Conservation (phyloP, 35 echinoderm and acorn worm genomes). For the Anneissia japonica region DNA sequence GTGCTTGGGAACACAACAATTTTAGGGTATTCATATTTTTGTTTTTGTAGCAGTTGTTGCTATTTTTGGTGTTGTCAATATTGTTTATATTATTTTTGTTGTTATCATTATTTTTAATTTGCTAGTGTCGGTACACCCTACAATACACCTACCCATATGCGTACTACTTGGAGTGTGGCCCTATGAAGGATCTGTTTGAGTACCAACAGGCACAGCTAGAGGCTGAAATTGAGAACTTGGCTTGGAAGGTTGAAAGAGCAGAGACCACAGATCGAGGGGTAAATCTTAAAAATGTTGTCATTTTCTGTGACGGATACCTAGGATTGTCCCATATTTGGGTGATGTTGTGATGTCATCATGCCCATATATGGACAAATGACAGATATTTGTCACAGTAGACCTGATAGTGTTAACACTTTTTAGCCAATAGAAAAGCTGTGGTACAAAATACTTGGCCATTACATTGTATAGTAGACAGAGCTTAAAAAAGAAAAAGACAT, state of each 20-base stretch:
- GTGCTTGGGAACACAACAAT: too few relatives aligned
- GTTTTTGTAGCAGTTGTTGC: too few relatives aligned
- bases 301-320: not conserved
- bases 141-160: conserved; percentile 99
- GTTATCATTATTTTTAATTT: not conserved
- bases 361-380: too few relatives aligned
- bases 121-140: conserved; percentile 90
- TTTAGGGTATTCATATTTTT: too few relatives aligned
- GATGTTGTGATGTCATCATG: not conserved
- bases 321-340: not conserved
- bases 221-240: conserved; percentile 89
- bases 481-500: too few relatives aligned
- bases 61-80: too few relatives aligned
- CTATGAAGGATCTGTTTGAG: conserved; percentile 95
- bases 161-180: conserved; percentile 80
- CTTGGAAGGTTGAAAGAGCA: conserved; percentile 98
- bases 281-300: conserved; percentile 8
- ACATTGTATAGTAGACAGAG: too few relatives aligned
- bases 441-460: too few relatives aligned
- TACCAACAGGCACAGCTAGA: conserved; percentile 98
- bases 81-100: too few relatives aligned
- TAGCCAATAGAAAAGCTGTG: too few relatives aligned
- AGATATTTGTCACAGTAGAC: too few relatives aligned
- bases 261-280: conserved; percentile 93
- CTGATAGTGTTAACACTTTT: too few relatives aligned